Evolutionary conservation across 1,140 invertebrate species (phyloP), one percentile per base, ranked within the genome.

Genomic region (Agrilus planipennis): DNA sequence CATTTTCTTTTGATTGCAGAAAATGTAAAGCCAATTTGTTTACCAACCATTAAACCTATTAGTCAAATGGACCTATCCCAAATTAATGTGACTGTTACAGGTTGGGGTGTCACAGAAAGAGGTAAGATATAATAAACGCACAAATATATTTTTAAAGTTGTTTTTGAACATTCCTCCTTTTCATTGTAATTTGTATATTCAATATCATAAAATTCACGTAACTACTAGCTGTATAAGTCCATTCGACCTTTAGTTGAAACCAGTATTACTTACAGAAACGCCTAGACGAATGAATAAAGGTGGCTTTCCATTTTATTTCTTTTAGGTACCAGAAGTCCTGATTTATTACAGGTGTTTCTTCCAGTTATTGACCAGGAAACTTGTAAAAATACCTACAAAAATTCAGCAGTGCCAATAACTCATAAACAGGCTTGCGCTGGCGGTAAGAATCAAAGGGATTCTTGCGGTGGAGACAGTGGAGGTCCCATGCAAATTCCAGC

Each of bases 391-490:
- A 35, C 48, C 19, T 39, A 43, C 7, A 12, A 11, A 34, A 19
- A 12, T 47, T 48, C 57, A 55, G 20, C 45, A 66, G 50, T 45
- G 36, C 51, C 46, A 3, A 58, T 72, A 10, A 60, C 54, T n/a
- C 46, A 69, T 7, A 65, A 62, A 9, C 76, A 79, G 47, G 42
- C 79, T 11, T 79, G 77, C 42, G 75, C 74, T 0, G 74, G 75
- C 2, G 77, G 76, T 0, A 48, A 58, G 4, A 53, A 51, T 4
- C 58, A 64, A 3, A 65, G 61, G 20, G 58, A 62, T 44, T 59
- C 56, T 3, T 61, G 57, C 73, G 0, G 37, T 31, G 6, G 52
- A 72, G 34, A 72, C 68, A 16, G 53, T 74, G n/a, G 64, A 61
- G 29, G 61, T 46, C 30, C 56, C 41, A 1, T 49, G 44, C 3